A percentile compares a stretch with the other conserved stretches of the same genome.
These are phyloP conservation scores for Bembecia ichneumoniformis DNA, from an alignment of 2,888 invertebrate genomes.

Conservation along the genomic window DNA sequence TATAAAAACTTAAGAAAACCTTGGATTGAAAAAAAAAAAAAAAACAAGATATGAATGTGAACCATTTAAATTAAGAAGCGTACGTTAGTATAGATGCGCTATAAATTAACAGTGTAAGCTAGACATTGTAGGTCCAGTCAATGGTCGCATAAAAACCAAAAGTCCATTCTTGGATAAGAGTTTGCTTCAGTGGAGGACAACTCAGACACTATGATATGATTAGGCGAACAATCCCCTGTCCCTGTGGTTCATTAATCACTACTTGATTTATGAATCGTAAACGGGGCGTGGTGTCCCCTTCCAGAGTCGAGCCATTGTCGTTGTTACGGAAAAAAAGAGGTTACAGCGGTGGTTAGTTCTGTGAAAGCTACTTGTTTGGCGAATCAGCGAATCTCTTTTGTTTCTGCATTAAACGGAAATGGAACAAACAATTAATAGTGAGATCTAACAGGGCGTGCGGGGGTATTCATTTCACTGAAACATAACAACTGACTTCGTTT, in stretches of 20 bases:
- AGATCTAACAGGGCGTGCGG: too few species aligned
- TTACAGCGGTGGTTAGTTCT: slow-evolving; percentile 18
- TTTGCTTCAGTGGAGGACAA: not conserved
- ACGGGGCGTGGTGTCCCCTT: slow-evolving; percentile 29
- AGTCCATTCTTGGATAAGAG: too few species aligned
- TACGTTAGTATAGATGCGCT: too few species aligned
- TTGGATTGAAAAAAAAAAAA: too few species aligned
- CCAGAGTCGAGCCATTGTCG: slow-evolving; percentile 9
- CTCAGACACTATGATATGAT: slow-evolving; percentile 5
- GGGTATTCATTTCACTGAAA: too few species aligned
- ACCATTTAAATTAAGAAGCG: too few species aligned
- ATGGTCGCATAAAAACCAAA: too few species aligned
- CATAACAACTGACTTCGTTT: too few species aligned
- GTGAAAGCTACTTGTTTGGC: not conserved
- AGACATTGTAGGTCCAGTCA: too few species aligned
- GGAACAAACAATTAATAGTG: not conserved
- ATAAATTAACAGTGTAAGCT: too few species aligned
- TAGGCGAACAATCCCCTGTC: slow-evolving; percentile 19
- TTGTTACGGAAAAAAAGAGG: slow-evolving; percentile 11
- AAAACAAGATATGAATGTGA: too few species aligned
- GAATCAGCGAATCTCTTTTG: not conserved
- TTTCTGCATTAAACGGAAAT: not conserved
- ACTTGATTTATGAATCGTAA: slow-evolving; percentile 48
- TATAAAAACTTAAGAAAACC: too few species aligned
- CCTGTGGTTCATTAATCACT: slow-evolving; percentile 55